phyloP scores from a whole-genome alignment of 2,113 vertebrate species.

The Phyllopteryx taeniolatus region DNA sequence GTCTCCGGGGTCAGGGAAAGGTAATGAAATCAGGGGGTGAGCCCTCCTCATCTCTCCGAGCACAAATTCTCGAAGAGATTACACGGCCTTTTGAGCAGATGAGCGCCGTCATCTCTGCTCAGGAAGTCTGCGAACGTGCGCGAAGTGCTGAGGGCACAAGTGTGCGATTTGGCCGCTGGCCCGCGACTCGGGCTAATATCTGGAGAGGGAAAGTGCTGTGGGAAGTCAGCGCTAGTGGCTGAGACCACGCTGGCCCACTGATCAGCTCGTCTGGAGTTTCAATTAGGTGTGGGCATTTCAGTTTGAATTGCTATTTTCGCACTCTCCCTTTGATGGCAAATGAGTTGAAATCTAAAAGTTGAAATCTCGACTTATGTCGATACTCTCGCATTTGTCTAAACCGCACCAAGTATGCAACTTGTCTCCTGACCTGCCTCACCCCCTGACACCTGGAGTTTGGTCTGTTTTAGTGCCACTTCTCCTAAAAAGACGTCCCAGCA shows the following conservation, averaged over 20 bases:
- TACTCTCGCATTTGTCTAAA: too few species aligned
- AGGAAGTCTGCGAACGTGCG: conserved; percentile 63
- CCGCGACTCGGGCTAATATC: conserved; percentile 67
- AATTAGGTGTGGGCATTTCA: background rate
- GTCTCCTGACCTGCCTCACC: too few species aligned
- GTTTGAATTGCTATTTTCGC: background rate
- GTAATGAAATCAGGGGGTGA: conserved; percentile 75
- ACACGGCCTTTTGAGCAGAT: conserved; percentile 73
- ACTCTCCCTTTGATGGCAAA: background rate
- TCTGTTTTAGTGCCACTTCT: background rate
- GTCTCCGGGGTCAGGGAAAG: conserved; percentile 76
- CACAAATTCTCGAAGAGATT: conserved; percentile 75
- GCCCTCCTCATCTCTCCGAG: conserved; percentile 68
- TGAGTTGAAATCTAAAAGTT: too few species aligned
- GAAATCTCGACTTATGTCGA: too few species aligned
- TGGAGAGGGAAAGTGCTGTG: conserved; percentile 46
- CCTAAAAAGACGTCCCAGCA: background rate
- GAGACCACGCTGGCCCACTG: background rate
- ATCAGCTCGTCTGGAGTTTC: conserved; percentile 3
- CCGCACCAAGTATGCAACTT: too few species aligned
- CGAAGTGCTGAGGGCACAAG: conserved; percentile 60
- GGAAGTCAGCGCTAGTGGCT: conserved; percentile 47
- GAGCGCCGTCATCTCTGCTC: conserved; percentile 68
- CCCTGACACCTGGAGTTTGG: background rate
- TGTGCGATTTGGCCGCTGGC: conserved; percentile 60